Evolutionary conservation across 2,113 vertebrate genomes (phyloP).

Genomic region (Galeopterus variegatus): DNA sequence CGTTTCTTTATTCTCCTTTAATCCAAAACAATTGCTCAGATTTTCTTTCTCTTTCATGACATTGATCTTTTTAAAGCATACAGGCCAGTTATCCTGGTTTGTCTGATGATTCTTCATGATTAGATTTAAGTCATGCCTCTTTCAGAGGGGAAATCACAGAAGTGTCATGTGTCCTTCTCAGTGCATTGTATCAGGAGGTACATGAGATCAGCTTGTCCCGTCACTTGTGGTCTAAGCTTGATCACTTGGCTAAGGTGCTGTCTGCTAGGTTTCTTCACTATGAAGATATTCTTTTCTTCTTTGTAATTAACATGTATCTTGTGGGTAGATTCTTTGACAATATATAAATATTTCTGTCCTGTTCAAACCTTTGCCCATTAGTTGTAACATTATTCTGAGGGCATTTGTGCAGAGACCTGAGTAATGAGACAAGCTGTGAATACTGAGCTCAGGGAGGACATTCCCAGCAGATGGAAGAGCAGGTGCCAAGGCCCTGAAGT

Average conservation of each 20-base stretch:
- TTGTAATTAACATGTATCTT: background rate
- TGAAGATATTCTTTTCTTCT: background rate
- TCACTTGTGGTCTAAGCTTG: background rate
- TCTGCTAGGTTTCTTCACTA: background rate
- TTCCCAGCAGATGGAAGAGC: background rate
- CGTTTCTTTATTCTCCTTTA: background rate
- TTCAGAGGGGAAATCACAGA: background rate
- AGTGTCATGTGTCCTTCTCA: rapidly evolving
- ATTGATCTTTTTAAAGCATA: background rate
- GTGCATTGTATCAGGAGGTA: rapidly evolving
- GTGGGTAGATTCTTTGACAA: background rate
- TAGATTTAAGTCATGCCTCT: too few species aligned
- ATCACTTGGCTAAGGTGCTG: background rate
- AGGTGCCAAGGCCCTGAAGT: background rate
- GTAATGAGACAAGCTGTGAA: background rate
- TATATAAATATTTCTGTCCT: background rate
- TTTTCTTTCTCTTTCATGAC: background rate
- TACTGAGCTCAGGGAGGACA: background rate
- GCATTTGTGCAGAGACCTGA: background rate
- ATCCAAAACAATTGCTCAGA: background rate
- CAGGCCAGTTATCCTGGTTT: background rate
- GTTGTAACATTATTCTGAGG: background rate
- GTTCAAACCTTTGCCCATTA: background rate
- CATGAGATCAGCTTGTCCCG: rapidly evolving
- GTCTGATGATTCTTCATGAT: background rate